These are phyloP conservation scores for Zaprionus tsacasi DNA, from an alignment of 1,140 invertebrate genomes.

Conservation along the genomic window DNA sequence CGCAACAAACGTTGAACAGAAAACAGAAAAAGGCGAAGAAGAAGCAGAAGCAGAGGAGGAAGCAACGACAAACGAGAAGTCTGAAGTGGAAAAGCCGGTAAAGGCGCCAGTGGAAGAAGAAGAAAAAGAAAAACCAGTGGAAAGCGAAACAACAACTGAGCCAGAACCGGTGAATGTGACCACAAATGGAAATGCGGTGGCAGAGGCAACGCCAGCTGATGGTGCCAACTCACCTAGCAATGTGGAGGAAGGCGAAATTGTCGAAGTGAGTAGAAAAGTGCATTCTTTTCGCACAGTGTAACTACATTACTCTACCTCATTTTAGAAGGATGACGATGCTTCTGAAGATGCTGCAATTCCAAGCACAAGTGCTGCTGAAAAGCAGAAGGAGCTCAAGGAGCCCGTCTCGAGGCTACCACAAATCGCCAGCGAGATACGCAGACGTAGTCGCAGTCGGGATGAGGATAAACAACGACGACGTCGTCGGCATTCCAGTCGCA, in stretches of 20 bases:
- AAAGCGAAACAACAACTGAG: constrained; percentile 7
- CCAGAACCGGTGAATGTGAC: constrained; percentile 14
- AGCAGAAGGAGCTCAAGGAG: constrained; percentile 12
- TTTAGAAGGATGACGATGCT: constrained; percentile 57
- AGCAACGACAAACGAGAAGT: constrained; percentile 1
- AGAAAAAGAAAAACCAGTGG: constrained; percentile 17
- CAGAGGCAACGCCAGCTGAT: neutral
- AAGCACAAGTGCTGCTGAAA: neutral
- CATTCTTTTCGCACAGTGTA: neutral
- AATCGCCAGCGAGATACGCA: constrained; percentile 31
- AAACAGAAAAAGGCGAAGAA: constrained; percentile 25
- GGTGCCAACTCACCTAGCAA: constrained; percentile 34
- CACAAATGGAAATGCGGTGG: constrained; percentile 45
- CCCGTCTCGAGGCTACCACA: neutral
- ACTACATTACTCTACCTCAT: neutral
- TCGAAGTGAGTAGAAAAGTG: constrained; percentile 53
- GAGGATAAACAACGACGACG: constrained; percentile 18
- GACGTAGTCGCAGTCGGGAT: constrained; percentile 45
- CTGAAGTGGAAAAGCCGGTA: constrained; percentile 24
- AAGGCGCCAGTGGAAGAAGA: constrained; percentile 9
- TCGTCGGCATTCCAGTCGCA: constrained; percentile 19
- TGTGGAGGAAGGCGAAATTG: constrained; percentile 69
- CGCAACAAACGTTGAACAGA: constrained; percentile 1
- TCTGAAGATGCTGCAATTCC: neutral
- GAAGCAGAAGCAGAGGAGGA: neutral